Evolutionary conservation across 2,888 invertebrate species (phyloP), one percentile per base, ranked within the genome.

Genomic region (Agriopis aurantiaria): DNA sequence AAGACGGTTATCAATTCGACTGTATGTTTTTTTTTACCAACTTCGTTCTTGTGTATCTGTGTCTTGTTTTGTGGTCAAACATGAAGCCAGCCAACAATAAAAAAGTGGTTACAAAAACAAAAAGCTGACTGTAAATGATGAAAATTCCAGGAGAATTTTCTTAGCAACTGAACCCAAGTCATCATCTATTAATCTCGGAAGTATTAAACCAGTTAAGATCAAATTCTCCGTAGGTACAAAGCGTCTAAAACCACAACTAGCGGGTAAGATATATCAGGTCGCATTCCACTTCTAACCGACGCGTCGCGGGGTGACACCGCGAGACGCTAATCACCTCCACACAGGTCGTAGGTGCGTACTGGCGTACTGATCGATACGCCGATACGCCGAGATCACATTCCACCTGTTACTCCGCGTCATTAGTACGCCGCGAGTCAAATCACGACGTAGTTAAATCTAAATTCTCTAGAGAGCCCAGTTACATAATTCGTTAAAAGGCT

Each of bases 351-450:
- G 11, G 23, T 33, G 57, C 17, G n/a, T 41, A 23, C 46, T 58
- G 46, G 58, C 58, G 58, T 58, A 43, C 40, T 52, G 45, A 43
- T 59, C 55, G 23, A 59, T 45, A 63, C 53, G 40, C 46, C 51
- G 45, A 59, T 58, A 66, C 56, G 61, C 57, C 58, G 33, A 14
- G 57, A 43, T 59, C 58, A 40, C 43, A 14, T 59, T 48, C 55
- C 68, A 59, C 65, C 65, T 66, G 65, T 59, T 66, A 66, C 65
- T 53, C n/a, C 51, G 11, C 10, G 40, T 48, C 59, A 66, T 60
- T 66, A 65, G 58, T 14, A 52, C 58, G 58, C 51, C 52, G 40
- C 49, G 56, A 57, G 51, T 43, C 43, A 9, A 58, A 58, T 58
- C 58, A n/a, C 33, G 58, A 33, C 49, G 12, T n/a, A 57, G 41